These are phyloP conservation scores for Bombus fervidus DNA, from an alignment of 1,140 invertebrate genomes.

Conservation along the genomic window DNA sequence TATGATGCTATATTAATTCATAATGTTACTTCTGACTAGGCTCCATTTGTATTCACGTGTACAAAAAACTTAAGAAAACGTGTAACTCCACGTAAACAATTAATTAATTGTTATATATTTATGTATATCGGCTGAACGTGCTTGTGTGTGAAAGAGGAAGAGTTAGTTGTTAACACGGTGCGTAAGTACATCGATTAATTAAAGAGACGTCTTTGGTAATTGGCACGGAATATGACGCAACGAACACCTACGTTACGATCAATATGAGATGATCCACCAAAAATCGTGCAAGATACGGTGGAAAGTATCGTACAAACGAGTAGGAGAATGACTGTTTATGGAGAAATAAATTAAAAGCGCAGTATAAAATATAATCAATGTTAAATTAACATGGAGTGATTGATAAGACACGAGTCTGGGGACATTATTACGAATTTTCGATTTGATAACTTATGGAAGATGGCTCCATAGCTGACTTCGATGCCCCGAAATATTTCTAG, in stretches of 20 bases:
- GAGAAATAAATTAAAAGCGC: too few relatives aligned
- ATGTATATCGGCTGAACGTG: constrained; percentile 63
- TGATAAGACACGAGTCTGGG: too few relatives aligned
- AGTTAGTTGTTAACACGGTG: constrained; percentile 64
- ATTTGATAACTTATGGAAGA: too few relatives aligned
- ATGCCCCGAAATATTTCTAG: too few relatives aligned
- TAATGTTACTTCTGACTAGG: constrained; percentile 75
- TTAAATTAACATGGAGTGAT: not conserved
- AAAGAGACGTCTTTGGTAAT: constrained; percentile 77
- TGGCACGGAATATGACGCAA: constrained; percentile 55
- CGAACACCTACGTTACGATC: not conserved
- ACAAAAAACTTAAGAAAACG: constrained; percentile 53
- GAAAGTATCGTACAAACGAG: too few relatives aligned
- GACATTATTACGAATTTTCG: too few relatives aligned
- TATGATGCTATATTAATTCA: constrained; percentile 54
- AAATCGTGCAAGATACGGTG: not conserved
- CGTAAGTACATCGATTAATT: constrained; percentile 76
- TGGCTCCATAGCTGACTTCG: too few relatives aligned
- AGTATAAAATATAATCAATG: not conserved
- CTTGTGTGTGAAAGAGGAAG: constrained; percentile 50
- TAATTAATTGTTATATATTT: constrained; percentile 43
- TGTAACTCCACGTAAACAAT: constrained; percentile 59
- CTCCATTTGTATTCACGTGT: constrained; percentile 67
- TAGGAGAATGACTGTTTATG: too few relatives aligned
- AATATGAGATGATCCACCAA: not conserved